Evolutionary conservation across 2,888 invertebrate genomes (phyloP).

Genomic region (Neoscelio sp.): DNA sequence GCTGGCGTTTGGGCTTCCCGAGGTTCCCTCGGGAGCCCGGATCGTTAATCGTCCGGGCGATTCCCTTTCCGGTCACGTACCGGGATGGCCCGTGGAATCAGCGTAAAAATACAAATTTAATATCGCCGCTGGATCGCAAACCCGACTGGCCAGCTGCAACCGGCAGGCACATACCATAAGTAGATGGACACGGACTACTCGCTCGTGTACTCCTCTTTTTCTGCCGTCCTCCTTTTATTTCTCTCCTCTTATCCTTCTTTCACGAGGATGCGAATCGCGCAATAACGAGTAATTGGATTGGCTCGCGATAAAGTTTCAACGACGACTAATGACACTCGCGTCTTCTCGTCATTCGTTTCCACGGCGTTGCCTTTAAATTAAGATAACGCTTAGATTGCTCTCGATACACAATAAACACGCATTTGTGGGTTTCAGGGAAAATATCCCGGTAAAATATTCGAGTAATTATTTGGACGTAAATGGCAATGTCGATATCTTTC

Average conservation of each 20-base stretch:
- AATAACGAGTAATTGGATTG: conserved; percentile 66
- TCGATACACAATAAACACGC: conserved; percentile 47
- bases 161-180: conserved; percentile 68
- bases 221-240: conserved; percentile 55
- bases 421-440: conserved; percentile 11
- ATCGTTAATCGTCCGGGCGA: conserved; percentile 85
- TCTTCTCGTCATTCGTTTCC: conserved; percentile 53
- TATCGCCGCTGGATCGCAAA: conserved; percentile 80
- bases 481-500: background rate
- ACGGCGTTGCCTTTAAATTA: conserved; percentile 44
- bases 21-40: conserved; percentile 80
- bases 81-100: conserved; percentile 85
- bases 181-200: conserved; percentile 64
- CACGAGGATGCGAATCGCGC: conserved; percentile 65
- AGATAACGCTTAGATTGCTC: conserved; percentile 52
- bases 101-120: conserved; percentile 87
- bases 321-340: conserved; percentile 60
- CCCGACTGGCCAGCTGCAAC: conserved; percentile 69
- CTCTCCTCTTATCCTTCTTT: conserved; percentile 58
- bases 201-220: conserved; percentile 59
- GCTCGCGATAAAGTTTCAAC: conserved; percentile 64
- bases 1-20: conserved; percentile 68
- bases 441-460: conserved; percentile 21
- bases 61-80: conserved; percentile 85
- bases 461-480: conserved; percentile 4